Base-by-base conservation (phyloP, 2,888 invertebrate genomes). In the Eledone cirrhosa region DNA sequence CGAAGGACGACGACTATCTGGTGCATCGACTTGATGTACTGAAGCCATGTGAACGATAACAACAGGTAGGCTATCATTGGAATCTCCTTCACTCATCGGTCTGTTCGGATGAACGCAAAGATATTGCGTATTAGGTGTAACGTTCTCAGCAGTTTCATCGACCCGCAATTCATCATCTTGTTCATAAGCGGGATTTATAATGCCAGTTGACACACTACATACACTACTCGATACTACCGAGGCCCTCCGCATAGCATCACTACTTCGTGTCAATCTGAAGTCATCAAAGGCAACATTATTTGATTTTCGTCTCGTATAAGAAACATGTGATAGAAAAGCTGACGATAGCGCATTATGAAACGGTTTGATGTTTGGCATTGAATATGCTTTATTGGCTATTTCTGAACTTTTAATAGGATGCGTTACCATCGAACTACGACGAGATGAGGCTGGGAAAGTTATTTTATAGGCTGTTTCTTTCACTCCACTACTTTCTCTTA, bases 361-460 rank as follows among this genome's bases (percentile, higher is more conserved):
- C 48, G 76, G 76, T 76, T 76, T 27, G 24, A 76, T 76, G 48
- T 76, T 76, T 29, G 76, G 76, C 76, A 76, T 76, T 14, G 76
- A 76, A 27, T 48, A 47, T 8, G 76, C 76, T 27, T 76, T 76
- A 22, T 76, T 41, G 48, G 47, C 76, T 11, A 76, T 47, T 24
- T 76, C 76, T n/a, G 47, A 48, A 16, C 24, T 48, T 8, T 76
- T 48, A 2, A 76, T 76, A n/a, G 76, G 76, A 47, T 76, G 48
- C 22, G 72, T 72, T 41, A 48, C 76, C 29, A 47, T 47, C 19
- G 47, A 76, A 22, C 29, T 27, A 13, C 47, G 48, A 47, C 48
- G 76, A 48, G 48, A 48, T n/a, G 47, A 47, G 16, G 27, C 76
- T 22, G 47, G 76, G 24, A 76, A 48, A 8, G 76, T 48, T 22